These are phyloP conservation scores for Drosophila varians DNA, from an alignment of 1,140 invertebrate genomes.

Conservation along the genomic window DNA sequence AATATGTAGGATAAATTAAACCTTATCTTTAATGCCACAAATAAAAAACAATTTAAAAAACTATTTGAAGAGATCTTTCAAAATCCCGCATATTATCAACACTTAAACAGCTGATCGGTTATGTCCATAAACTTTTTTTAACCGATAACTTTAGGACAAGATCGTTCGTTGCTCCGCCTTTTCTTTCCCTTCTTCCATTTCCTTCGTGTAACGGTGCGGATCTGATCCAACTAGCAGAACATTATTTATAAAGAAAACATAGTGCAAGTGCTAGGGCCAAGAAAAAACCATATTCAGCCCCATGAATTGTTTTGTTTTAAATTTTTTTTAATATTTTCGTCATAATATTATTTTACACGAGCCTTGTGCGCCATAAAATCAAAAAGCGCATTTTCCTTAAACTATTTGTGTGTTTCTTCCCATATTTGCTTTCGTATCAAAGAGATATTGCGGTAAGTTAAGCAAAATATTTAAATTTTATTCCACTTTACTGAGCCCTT, in stretches of 20 bases:
- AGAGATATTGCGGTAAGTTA: conserved; percentile 4
- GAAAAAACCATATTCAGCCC: neutral
- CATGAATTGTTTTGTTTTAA: conserved; percentile 15
- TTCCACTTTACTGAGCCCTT: neutral
- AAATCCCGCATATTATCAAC: neutral
- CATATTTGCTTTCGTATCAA: neutral
- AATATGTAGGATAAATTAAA: no score
- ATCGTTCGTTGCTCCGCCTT: conserved; percentile 3
- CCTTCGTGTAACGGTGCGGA: conserved; percentile 6
- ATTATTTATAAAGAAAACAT: conserved; percentile 12
- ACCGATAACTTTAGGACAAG: neutral
- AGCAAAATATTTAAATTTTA: neutral
- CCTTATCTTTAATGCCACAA: no score
- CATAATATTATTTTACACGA: neutral
- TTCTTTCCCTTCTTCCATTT: neutral
- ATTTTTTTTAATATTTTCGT: conserved; percentile 33
- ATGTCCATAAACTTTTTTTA: neutral
- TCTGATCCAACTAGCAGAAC: neutral
- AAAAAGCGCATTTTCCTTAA: neutral
- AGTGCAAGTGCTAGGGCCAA: conserved; percentile 4
- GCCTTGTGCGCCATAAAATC: conserved; percentile 1
- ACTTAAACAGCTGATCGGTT: neutral
- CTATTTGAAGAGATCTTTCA: no score
- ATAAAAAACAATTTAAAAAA: no score
- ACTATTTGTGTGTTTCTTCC: conserved; percentile 24